phyloP scores from a whole-genome alignment of 2,888 invertebrate genomes.

The Andrena chrysosceles region DNA sequence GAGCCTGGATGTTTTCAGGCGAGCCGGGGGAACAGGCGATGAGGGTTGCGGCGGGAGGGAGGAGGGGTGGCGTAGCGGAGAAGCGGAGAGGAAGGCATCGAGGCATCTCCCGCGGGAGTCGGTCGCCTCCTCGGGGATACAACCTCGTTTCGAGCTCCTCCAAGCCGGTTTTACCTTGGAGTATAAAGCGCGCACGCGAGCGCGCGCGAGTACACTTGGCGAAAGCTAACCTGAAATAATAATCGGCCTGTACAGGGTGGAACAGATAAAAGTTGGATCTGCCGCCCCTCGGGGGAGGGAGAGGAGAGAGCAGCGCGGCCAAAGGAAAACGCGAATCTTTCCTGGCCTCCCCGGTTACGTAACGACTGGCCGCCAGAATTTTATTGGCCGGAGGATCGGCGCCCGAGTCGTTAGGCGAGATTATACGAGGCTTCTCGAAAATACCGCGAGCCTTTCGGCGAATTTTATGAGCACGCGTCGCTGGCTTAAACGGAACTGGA shows the following conservation, averaged over 20 bases:
- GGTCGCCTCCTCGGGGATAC: slow-evolving; percentile 74
- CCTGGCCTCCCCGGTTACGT: slow-evolving; percentile 44
- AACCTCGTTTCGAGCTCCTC: slow-evolving; percentile 76
- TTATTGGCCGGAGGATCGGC: slow-evolving; percentile 32
- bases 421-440: slow-evolving; percentile 20
- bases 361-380: slow-evolving; percentile 50
- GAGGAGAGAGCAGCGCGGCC: slow-evolving; percentile 44
- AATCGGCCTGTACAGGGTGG: slow-evolving; percentile 70
- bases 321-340: slow-evolving; percentile 63
- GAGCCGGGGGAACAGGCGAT: slow-evolving; percentile 17
- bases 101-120: slow-evolving; percentile 71
- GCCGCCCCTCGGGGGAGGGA: slow-evolving; percentile 65
- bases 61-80: not conserved
- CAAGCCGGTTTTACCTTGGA: slow-evolving; percentile 76
- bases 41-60: not conserved
- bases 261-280: slow-evolving; percentile 76
- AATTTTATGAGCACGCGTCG: not conserved
- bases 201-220: slow-evolving; percentile 77
- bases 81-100: slow-evolving; percentile 35
- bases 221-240: slow-evolving; percentile 79
- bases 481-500: no score
- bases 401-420: slow-evolving; percentile 42
- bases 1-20: slow-evolving; percentile 43
- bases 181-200: slow-evolving; percentile 75
- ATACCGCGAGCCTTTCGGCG: not conserved